These are phyloP conservation scores for Aurelia aurita complex sp. Pacific DNA, from an alignment of 30 jellyfish, hydroid and myxozoan genomes.

Conservation along the genomic window DNA sequence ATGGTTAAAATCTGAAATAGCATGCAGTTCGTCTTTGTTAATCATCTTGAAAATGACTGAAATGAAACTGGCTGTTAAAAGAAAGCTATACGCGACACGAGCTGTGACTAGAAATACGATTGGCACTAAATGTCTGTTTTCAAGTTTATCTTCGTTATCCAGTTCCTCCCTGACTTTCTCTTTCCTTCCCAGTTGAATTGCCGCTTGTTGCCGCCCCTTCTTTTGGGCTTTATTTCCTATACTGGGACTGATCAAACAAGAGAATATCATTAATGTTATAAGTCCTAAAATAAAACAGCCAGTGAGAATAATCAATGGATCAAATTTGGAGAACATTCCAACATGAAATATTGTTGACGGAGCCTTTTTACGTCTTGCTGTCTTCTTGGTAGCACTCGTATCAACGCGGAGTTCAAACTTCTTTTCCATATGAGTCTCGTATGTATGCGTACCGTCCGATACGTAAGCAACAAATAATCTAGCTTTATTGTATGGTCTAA, in stretches of 20 bases:
- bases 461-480: constrained; percentile 38
- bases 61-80: constrained; percentile 34
- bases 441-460: constrained; percentile 31
- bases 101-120: constrained; percentile 41
- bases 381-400: neutral
- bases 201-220: constrained; percentile 34
- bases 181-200: constrained; percentile 9
- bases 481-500: constrained; percentile 24
- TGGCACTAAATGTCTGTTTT: constrained; percentile 29
- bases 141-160: constrained; percentile 26
- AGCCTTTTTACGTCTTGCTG: neutral
- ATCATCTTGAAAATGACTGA: constrained; percentile 15
- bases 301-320: constrained; percentile 26
- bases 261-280: constrained; percentile 10
- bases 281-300: constrained; percentile 36
- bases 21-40: constrained; percentile 24
- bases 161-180: constrained; percentile 18
- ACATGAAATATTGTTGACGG: neutral
- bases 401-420: constrained; percentile 4
- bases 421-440: constrained; percentile 57
- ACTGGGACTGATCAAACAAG: constrained; percentile 37
- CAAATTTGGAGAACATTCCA: constrained; percentile 18
- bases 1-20: constrained; percentile 11
- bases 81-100: constrained; percentile 59
- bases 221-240: neutral